These are phyloP conservation scores for Drosophila atripex DNA, from an alignment of 2,888 invertebrate genomes.

Conservation along the genomic window DNA sequence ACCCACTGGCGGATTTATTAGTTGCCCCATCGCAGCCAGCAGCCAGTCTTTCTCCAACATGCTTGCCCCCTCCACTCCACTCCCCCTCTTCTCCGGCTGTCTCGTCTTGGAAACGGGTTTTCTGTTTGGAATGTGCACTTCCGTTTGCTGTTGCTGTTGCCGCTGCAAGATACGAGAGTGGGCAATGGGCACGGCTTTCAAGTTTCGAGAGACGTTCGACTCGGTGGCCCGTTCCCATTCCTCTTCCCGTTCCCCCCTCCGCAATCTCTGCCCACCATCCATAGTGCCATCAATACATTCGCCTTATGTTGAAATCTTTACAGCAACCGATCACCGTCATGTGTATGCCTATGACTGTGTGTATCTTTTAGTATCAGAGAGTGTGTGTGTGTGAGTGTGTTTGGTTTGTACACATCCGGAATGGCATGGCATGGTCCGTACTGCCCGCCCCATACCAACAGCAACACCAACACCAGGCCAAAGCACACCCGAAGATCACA, in stretches of 20 bases:
- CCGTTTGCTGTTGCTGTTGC: constrained; percentile 68
- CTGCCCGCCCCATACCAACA: constrained; percentile 65
- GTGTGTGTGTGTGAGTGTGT: constrained; percentile 45
- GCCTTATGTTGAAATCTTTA: constrained; percentile 77
- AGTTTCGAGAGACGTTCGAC: constrained; percentile 63
- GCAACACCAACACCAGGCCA: constrained; percentile 15
- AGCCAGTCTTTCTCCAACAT: constrained; percentile 59
- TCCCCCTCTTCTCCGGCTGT: constrained; percentile 25
- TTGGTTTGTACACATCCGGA: constrained; percentile 78
- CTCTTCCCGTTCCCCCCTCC: constrained; percentile 4
- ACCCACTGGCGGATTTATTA: constrained; percentile 81
- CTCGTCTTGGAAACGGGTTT: constrained; percentile 68
- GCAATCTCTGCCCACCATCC: constrained; percentile 3
- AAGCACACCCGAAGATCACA: constrained; percentile 31
- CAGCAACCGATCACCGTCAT: constrained; percentile 65
- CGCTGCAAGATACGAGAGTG: constrained; percentile 63
- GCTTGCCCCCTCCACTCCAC: constrained; percentile 18
- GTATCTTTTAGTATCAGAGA: constrained; percentile 28
- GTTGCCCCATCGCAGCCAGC: constrained; percentile 55
- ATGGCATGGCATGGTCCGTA: constrained; percentile 69
- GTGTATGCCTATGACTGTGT: constrained; percentile 49
- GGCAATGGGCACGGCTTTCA: constrained; percentile 76
- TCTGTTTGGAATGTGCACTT: constrained; percentile 79
- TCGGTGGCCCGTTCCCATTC: constrained; percentile 8
- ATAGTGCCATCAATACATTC: constrained; percentile 56